Evolutionary conservation across 2,113 vertebrate species (phyloP).

Genomic region (Semnornis frantzii): DNA sequence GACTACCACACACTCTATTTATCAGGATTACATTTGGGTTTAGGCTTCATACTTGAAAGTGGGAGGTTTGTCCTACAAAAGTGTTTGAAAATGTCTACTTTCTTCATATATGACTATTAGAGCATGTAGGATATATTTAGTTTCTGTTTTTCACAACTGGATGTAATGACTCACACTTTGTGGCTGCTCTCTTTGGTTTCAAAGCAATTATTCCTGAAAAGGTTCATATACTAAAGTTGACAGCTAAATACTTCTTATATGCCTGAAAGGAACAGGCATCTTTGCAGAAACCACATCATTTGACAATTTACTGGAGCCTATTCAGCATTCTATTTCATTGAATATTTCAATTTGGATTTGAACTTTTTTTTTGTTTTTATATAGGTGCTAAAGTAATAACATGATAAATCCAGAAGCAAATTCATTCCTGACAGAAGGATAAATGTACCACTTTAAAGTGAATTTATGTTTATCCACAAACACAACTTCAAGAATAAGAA

Average conservation of each 20-base stretch:
- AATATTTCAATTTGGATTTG: not conserved
- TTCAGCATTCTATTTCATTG: not conserved
- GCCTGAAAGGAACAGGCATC: not conserved
- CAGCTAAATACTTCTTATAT: slow-evolving; percentile 42
- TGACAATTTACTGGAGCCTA: not conserved
- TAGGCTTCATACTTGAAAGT: not conserved
- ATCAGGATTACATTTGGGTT: not conserved
- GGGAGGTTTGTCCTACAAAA: slow-evolving; percentile 7
- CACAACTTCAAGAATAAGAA: not conserved
- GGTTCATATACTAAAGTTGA: not conserved
- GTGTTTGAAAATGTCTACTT: not conserved
- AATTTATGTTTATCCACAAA: not conserved
- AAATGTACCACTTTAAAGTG: not conserved
- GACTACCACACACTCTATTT: not conserved
- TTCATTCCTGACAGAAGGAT: not conserved
- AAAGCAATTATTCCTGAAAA: slow-evolving; percentile 29
- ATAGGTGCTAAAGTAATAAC: not conserved
- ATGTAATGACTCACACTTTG: slow-evolving; percentile 23
- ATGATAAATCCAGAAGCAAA: not conserved
- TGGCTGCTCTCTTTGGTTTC: slow-evolving; percentile 1
- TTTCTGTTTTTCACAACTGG: slow-evolving; percentile 33
- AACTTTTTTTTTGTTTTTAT: not conserved
- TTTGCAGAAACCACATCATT: not conserved
- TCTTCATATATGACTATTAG: not conserved
- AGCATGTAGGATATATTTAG: not conserved